phyloP scores from a whole-genome alignment of 2,113 vertebrate species.

The Guaruba guarouba region DNA sequence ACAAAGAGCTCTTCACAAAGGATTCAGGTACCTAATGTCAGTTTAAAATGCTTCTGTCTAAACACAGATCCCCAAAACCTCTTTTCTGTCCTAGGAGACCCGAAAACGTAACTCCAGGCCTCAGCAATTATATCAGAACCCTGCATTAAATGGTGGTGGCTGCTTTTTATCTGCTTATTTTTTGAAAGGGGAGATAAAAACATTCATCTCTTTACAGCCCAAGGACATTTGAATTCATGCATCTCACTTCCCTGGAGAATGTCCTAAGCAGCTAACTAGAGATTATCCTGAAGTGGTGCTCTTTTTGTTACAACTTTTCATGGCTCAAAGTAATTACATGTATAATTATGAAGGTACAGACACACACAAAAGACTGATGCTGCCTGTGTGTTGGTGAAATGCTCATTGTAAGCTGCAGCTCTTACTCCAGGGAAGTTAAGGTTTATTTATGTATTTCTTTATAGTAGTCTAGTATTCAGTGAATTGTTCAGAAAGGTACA shows the following conservation, averaged over 20 bases:
- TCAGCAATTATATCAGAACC: background rate
- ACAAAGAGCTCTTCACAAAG: background rate
- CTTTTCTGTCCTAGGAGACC: background rate
- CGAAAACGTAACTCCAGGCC: background rate
- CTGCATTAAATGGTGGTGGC: background rate
- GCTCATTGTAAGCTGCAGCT: background rate
- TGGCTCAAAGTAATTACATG: background rate
- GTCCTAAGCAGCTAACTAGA: background rate
- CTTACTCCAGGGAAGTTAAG: background rate
- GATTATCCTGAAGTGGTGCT: background rate
- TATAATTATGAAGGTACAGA: background rate
- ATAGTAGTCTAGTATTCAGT: background rate
- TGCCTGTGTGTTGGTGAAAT: background rate
- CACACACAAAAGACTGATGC: background rate
- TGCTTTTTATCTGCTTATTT: background rate
- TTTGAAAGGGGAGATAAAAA: background rate
- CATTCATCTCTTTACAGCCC: fast-evolving
- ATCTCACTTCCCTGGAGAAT: background rate
- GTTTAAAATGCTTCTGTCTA: background rate
- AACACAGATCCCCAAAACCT: background rate
- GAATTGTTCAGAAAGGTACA: background rate
- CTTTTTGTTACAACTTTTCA: background rate
- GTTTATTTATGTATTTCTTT: background rate
- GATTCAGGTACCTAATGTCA: background rate
- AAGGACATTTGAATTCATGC: fast-evolving